Evolutionary conservation across 2,797 vertebrate genomes (phyloP), one percentile per base, ranked within the genome.

Genomic region (Synanceia verrucosa): DNA sequence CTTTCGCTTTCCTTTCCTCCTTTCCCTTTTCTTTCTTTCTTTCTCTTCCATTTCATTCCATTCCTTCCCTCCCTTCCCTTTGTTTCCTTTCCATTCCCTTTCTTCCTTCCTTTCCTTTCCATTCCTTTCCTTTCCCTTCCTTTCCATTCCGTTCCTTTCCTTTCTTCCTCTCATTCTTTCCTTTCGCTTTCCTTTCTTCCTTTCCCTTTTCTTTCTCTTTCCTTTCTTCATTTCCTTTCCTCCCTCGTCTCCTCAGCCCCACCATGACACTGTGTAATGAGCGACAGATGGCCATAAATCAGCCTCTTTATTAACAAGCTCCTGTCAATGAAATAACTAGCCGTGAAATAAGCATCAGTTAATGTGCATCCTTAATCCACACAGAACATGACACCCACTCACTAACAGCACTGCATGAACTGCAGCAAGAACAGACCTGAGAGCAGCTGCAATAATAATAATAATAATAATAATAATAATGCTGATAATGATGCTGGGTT

Each of bases 301-400:
- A 82, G 19, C 55, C 57, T 36, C 67, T 78, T 61, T 74, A 74
- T 70, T 73, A 79, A 76, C 73, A 78, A 56, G 51, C 51, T 43
- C 59, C 47, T 70, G 73, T 76, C 68, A 55, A 70, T 86, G 37
- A 70, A 73, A 79, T 72, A 81, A 69, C 58, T 51, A 67, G 48
- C 78, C 64, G 57, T 76, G 70, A 84, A 75, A 83, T 80, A 76
- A 73, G 65, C 67, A 73, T 73, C 59, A 65, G 34, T 60, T 78
- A 57, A 73, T 78, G 58, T 52, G 70, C 62, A 23, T 53, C 60
- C 34, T 69, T 73, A 78, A 83, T 76, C 44, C 48, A 53, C 47
- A 55, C 14, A 70, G 62, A 67, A 73, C 74, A 86, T 47, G 74
- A 63, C 71, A 66, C 70, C 47, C 57, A 36, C 44, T 72, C 43